These are phyloP conservation scores for Pterobdella sp. DNA, from an alignment of 2,888 invertebrate genomes.

Conservation along the genomic window DNA sequence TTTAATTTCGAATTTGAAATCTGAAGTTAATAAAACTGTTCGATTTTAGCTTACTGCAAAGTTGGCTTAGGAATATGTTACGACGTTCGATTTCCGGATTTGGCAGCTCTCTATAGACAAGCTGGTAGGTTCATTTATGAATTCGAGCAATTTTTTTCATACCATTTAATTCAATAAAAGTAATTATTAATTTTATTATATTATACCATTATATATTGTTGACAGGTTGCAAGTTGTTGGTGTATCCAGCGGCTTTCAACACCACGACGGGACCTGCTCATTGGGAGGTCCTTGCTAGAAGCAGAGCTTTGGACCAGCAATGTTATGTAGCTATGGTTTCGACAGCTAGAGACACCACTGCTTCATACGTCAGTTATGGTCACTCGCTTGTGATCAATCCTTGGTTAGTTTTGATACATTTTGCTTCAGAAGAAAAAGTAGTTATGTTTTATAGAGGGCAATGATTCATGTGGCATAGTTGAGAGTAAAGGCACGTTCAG, in stretches of 20 bases:
- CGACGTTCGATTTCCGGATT: slow-evolving; percentile 81
- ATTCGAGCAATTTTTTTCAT: background rate
- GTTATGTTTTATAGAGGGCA: too few species aligned
- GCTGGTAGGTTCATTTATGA: slow-evolving; percentile 43
- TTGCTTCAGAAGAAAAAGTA: too few species aligned
- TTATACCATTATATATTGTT: background rate
- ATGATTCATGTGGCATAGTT: too few species aligned
- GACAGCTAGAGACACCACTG: slow-evolving; percentile 66
- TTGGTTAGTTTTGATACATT: slow-evolving; percentile 53
- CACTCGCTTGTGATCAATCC: slow-evolving; percentile 77
- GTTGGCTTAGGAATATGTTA: slow-evolving; percentile 90
- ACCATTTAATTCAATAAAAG: background rate
- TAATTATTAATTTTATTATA: background rate
- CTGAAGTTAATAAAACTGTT: background rate
- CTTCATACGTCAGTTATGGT: slow-evolving; percentile 78
- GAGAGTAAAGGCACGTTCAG: too few species aligned
- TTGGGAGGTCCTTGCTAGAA: slow-evolving; percentile 76
- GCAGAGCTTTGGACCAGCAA: slow-evolving; percentile 80
- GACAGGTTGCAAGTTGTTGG: slow-evolving; percentile 70
- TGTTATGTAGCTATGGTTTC: slow-evolving; percentile 75
- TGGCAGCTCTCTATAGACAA: slow-evolving; percentile 56
- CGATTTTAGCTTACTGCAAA: slow-evolving; percentile 56
- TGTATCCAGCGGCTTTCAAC: slow-evolving; percentile 92
- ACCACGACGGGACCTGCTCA: slow-evolving; percentile 90
- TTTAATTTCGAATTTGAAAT: slow-evolving; percentile 1